Base-by-base conservation (phyloP, 2,888 invertebrate species). In the Leptarthrus brevirostris region DNA sequence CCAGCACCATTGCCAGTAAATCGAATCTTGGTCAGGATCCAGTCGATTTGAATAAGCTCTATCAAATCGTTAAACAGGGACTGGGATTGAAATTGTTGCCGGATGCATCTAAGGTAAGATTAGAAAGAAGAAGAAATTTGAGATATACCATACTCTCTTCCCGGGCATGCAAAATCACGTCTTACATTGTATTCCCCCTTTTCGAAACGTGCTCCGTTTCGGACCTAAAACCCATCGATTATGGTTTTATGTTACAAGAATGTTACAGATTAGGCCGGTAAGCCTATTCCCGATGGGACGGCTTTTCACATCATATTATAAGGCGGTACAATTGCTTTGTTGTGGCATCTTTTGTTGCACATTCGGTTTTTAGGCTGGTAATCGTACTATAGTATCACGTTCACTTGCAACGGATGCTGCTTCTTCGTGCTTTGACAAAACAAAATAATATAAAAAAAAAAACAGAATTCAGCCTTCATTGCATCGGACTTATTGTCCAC, bases 11-110 rank as follows among this genome's bases (percentile, higher is more conserved):
- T 24, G n/a, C 4, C 16, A 44, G 14, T 44, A 64, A 24, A n/a
- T n/a, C n/a, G n/a, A n/a, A n/a, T n/a, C n/a, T 6, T 24, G 14
- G 44, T 14, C 3, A 4, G 2, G 14, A 36, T 16, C 6, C 20
- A 3, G 12, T 56, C 12, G 80, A 81, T 76, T 77, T 79, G 52
- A 73, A 76, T 10, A 80, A 80, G 69, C 77, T 83, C 10, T 78
- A 79, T 3, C 76, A 81, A 73, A 77, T 84, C 36, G 79, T 84
- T 34, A 80, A 82, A 80, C 78, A 79, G 24, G 84, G 83, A 36
- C 79, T 83, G 54, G 81, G 83, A 18, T 74, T 83, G 47, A 79
- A 78, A 53, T 79, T 78, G 64, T 52, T 82, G 20, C 83, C 83
- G 56, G 81, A 84, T 76, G 81, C 81, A 76, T 78, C 75, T 26